Base-by-base conservation (phyloP, 2,113 vertebrate genomes). In the Pteropus alecto region DNA sequence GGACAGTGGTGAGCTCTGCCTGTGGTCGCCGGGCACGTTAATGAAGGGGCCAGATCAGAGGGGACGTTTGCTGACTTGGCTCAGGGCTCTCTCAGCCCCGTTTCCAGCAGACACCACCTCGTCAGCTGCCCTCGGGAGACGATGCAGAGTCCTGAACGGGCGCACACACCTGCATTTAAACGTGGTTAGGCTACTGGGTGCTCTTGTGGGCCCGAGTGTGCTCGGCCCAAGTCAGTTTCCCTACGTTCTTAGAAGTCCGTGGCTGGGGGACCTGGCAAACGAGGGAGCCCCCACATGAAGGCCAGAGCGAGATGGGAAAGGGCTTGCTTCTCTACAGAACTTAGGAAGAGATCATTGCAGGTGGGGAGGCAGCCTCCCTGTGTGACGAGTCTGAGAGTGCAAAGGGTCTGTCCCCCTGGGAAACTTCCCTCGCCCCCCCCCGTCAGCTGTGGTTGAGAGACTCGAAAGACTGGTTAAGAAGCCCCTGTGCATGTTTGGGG, bases 141-240 rank as follows among this genome's bases (percentile, higher is more conserved):
- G 3, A 1, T 5, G 54, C 30, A 13, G 15, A 24, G 10, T 19
- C 43, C 54, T 0, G 38, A 21, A 43, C 9, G 33, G 18, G 12
- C 2, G 0, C 30, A 15, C 13, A 2, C 16, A 7, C 56, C 46
- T 6, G 8, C 11, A 4, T 7, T 43, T 33, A 33, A 26, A 2
- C 19, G 26, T 1, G 0, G 0, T 6, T 10, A 56, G 46, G 58
- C 19, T 1, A 0, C 7, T 0, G 0, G 3, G 4, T 14, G 2
- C 6, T 35, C 19, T 4, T 4, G 21, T 43, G 15, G 28, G 7
- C 4, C 0, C 7, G 67, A 43, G 1, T 8, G 58, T 12, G 16
- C 6, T 93, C 54, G 76, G 30, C 30, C 33, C 11, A 1, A 3
- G 33, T 46, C 87, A 1, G 18, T 71, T 61, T 67, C 70, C 26